Conservation (phyloP, 2,888 invertebrate genomes). For the Limnephilus lunatus region DNA sequence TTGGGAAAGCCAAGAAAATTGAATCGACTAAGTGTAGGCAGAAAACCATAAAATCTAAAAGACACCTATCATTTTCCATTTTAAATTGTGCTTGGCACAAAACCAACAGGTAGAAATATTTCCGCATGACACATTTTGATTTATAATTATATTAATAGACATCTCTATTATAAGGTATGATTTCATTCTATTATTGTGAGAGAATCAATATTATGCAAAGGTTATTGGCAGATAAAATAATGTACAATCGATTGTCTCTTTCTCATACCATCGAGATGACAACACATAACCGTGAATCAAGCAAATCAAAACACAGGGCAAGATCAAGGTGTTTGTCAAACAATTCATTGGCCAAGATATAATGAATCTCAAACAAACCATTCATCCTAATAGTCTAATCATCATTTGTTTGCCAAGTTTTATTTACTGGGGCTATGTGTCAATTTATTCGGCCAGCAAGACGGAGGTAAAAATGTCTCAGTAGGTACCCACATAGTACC, state of each 20-base stretch:
- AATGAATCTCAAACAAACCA: not conserved
- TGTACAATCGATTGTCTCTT: not conserved
- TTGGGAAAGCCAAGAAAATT: too few relatives aligned
- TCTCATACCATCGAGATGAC: not conserved
- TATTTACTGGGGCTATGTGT: not conserved
- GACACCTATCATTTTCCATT: not conserved
- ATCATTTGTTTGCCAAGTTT: not conserved
- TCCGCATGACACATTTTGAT: not conserved
- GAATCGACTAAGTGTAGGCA: not conserved
- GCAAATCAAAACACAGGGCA: not conserved
- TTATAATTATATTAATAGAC: not conserved
- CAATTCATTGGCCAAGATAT: constrained; percentile 4
- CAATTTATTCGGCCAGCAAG: not conserved
- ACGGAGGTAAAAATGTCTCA: not conserved
- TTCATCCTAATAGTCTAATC: not conserved
- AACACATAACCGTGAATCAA: not conserved
- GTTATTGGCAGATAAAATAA: not conserved
- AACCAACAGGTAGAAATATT: not conserved
- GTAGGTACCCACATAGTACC: not conserved
- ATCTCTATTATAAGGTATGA: not conserved
- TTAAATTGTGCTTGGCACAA: not conserved
- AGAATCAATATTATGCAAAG: not conserved
- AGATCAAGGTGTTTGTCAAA: constrained; percentile 37
- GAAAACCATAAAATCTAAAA: not conserved
- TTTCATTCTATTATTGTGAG: not conserved